Conservation (phyloP, 1,140 invertebrate species). For the Drosophila bocki region DNA sequence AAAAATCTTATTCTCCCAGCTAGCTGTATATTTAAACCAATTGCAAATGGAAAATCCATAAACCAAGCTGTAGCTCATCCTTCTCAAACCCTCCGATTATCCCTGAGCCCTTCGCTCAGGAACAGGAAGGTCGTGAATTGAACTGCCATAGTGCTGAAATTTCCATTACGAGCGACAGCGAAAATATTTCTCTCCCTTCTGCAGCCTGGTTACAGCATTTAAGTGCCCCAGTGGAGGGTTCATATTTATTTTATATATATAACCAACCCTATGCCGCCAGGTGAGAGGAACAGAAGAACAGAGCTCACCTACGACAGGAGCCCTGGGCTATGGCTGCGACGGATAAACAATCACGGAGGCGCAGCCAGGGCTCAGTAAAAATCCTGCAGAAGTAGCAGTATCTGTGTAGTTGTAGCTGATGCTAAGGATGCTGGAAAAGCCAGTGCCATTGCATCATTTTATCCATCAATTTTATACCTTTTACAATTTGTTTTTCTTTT, state of each 20-base stretch:
- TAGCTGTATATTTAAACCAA: neutral
- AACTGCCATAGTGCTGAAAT: constrained; percentile 55
- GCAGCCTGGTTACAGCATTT: constrained; percentile 15
- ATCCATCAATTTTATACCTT: constrained; percentile 73
- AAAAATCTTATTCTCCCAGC: neutral
- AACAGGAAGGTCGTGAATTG: constrained; percentile 14
- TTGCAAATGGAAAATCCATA: constrained; percentile 14
- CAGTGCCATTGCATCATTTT: constrained; percentile 61
- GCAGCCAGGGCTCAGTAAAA: constrained; percentile 23
- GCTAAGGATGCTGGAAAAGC: constrained; percentile 48
- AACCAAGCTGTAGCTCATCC: constrained; percentile 12
- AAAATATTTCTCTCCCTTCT: constrained; percentile 14
- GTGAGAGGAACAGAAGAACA: neutral
- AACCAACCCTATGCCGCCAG: constrained; percentile 2
- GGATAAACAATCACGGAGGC: constrained; percentile 34
- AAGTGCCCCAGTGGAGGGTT: constrained; percentile 21
- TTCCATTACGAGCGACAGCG: constrained; percentile 19
- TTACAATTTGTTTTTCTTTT: constrained; percentile 57
- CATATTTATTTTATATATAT: constrained; percentile 63
- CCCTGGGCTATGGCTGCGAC: constrained; percentile 20
- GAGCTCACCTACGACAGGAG: constrained; percentile 36
- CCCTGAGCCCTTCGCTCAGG: neutral
- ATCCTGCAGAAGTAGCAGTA: constrained; percentile 11
- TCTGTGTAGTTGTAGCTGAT: constrained; percentile 23
- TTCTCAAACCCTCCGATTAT: neutral